A percentile compares a stretch with the other conserved stretches of the same genome.
phyloP scores from a whole-genome alignment of 2,888 invertebrate genomes.

The Tetragonula carbonaria region DNA sequence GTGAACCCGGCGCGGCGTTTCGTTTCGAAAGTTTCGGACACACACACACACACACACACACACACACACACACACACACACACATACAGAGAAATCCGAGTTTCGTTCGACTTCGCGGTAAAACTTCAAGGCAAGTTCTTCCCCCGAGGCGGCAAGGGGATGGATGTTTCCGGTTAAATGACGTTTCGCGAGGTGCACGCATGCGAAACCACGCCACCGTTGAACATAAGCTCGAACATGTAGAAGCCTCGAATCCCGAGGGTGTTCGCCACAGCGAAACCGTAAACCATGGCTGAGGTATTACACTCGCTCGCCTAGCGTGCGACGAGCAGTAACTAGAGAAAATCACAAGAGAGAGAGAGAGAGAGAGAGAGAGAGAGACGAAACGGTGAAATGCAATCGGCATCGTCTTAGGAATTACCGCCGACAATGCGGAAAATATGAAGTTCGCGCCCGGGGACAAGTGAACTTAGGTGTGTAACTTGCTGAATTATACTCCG shows the following conservation, averaged over 20 bases:
- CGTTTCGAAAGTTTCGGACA: too few relatives aligned
- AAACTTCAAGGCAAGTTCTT: slow-evolving; percentile 46
- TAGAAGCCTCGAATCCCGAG: slow-evolving; percentile 61
- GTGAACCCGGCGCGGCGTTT: too few relatives aligned
- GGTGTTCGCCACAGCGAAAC: slow-evolving; percentile 47
- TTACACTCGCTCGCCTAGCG: slow-evolving; percentile 40
- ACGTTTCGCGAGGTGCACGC: slow-evolving; percentile 48
- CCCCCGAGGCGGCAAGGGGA: neutral
- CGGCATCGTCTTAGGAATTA: slow-evolving; percentile 23
- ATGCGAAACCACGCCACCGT: slow-evolving; percentile 55
- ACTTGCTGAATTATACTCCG: neutral
- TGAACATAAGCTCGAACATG: slow-evolving; percentile 56
- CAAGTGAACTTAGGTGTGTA: neutral
- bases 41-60: too few relatives aligned
- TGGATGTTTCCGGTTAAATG: slow-evolving; percentile 45
- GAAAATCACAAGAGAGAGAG: neutral
- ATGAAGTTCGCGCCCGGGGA: slow-evolving; percentile 12
- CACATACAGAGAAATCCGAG: neutral
- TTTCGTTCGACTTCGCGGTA: slow-evolving; percentile 29
- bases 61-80: too few relatives aligned
- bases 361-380: neutral
- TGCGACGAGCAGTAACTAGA: neutral
- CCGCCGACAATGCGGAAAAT: slow-evolving; percentile 23
- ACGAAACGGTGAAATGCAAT: slow-evolving; percentile 9
- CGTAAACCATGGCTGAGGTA: slow-evolving; percentile 60